Conservation (phyloP, 2,888 invertebrate genomes). For the Apoderus coryli region DNA sequence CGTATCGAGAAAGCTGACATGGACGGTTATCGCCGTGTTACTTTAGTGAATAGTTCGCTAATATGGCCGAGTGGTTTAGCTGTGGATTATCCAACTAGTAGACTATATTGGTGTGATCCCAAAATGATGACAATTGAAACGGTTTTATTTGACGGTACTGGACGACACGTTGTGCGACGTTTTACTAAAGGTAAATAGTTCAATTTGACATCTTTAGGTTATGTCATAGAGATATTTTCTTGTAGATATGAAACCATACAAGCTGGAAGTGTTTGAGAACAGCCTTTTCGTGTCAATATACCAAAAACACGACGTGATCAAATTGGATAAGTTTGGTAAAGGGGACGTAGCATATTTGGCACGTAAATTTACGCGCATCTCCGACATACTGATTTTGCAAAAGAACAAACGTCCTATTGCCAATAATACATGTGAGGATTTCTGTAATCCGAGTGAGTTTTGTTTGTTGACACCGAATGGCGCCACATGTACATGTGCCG, state of each 20-base stretch:
- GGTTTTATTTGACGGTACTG: conserved; percentile 50
- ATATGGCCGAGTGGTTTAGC: conserved; percentile 65
- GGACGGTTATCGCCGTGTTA: conserved; percentile 40
- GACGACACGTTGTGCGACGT: conserved; percentile 42
- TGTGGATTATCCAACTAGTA: conserved; percentile 54
- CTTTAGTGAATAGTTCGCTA: conserved; percentile 42
- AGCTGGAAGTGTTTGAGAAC: conserved; percentile 62
- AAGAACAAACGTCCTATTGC: conserved; percentile 43
- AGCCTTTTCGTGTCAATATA: conserved; percentile 50
- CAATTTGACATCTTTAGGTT: conserved; percentile 4
- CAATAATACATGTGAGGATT: conserved; percentile 43
- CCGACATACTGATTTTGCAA: conserved; percentile 53
- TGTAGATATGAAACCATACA: conserved; percentile 47
- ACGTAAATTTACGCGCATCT: conserved; percentile 40
- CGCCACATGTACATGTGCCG: conserved; percentile 30
- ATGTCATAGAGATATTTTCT: conserved; percentile 14
- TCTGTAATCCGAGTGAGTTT: conserved; percentile 49
- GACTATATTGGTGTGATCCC: conserved; percentile 77
- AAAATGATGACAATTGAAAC: conserved; percentile 59
- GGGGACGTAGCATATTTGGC: conserved; percentile 41
- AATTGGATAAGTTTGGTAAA: conserved; percentile 51
- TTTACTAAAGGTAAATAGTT: conserved; percentile 38
- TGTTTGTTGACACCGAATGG: conserved; percentile 32
- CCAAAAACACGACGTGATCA: conserved; percentile 44
- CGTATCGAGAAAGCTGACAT: conserved; percentile 49